A percentile compares a stretch with the other conserved stretches of the same genome.
phyloP scores from a whole-genome alignment of 2,797 vertebrate species.

The Darevskia mixta region DNA sequence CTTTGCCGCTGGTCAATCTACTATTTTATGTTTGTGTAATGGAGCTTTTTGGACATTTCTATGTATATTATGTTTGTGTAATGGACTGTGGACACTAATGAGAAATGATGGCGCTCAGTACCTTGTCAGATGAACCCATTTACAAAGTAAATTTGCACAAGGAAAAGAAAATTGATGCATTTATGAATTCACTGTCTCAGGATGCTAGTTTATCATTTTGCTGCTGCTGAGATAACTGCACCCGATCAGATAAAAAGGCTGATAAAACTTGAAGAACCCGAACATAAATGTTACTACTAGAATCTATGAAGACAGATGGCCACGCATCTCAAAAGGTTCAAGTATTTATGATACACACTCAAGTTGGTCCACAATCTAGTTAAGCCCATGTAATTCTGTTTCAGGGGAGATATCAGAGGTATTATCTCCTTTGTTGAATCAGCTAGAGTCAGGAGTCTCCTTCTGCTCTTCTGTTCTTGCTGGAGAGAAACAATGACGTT shows the following conservation, averaged over 20 bases:
- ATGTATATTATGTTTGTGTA: conserved; percentile 39
- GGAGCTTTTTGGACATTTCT: conserved; percentile 28
- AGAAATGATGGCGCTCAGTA: conserved; percentile 19
- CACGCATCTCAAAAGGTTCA: not conserved
- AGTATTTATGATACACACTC: not conserved
- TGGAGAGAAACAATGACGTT: not conserved
- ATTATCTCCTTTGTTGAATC: not conserved
- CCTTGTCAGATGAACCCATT: not conserved
- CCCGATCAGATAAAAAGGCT: conserved; percentile 17
- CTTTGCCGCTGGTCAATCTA: conserved; percentile 18
- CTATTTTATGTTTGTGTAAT: conserved; percentile 24
- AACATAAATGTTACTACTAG: not conserved
- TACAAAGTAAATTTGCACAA: conserved; percentile 23
- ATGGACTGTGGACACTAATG: conserved; percentile 29
- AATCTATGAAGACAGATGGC: fast-evolving
- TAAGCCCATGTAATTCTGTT: not conserved
- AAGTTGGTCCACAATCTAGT: not conserved
- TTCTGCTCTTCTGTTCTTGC: not conserved
- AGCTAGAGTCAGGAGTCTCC: not conserved
- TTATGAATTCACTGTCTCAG: conserved; percentile 1
- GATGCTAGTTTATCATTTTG: not conserved
- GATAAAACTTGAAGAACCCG: conserved; percentile 12
- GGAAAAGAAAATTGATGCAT: conserved; percentile 7
- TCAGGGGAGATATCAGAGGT: not conserved
- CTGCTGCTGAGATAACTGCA: not conserved